Conservation (phyloP, 2,797 vertebrate genomes). For the Syncerus caffer region DNA sequence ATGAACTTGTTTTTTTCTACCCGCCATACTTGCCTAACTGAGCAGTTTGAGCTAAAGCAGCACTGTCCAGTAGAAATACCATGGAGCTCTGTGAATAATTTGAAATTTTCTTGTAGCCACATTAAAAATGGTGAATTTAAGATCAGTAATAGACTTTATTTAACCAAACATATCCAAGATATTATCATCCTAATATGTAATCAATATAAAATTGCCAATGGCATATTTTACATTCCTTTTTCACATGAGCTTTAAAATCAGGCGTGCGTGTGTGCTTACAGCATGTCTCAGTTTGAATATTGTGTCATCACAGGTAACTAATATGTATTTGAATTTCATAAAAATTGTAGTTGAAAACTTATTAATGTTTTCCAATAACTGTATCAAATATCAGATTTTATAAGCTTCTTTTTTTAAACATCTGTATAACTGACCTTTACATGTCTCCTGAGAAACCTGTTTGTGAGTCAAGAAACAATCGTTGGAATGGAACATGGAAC, state of each 20-base stretch:
- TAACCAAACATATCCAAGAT: not conserved
- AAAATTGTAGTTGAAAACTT: not conserved
- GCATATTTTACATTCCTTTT: not conserved
- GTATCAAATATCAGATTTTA: not conserved
- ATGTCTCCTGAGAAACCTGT: not conserved
- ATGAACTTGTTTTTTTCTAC: not conserved
- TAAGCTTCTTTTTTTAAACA: not conserved
- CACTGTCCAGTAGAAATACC: not conserved
- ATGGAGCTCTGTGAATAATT: not conserved
- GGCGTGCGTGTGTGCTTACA: not conserved
- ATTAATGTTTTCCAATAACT: not conserved
- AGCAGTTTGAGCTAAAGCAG: not conserved
- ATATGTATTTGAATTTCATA: not conserved
- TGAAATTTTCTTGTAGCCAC: not conserved
- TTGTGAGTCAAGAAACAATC: not conserved
- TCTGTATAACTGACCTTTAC: not conserved
- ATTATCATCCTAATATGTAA: not conserved
- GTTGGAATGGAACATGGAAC: not conserved
- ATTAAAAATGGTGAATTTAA: not conserved
- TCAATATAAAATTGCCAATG: not conserved
- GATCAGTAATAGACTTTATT: not conserved
- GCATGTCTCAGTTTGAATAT: not conserved
- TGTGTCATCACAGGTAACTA: not conserved
- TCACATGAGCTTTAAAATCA: not conserved
- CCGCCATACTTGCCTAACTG: fast-evolving